These are phyloP conservation scores for Aelia acuminata DNA, from an alignment of 2,888 invertebrate species.

Conservation along the genomic window DNA sequence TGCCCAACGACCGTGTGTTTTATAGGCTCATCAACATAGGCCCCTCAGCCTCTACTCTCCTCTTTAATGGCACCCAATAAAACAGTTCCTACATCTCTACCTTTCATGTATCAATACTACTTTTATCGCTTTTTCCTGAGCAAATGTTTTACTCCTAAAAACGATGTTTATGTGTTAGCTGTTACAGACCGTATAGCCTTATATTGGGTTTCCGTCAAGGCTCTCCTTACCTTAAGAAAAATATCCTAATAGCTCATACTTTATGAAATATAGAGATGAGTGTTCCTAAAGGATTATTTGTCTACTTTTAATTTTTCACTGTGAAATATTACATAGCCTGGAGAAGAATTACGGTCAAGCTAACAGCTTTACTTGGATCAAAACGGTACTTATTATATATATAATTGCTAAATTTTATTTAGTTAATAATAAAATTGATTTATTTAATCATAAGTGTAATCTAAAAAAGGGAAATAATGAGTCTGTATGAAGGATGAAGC, in stretches of 20 bases:
- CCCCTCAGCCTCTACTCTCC: background rate
- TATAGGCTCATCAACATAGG: conserved; percentile 21
- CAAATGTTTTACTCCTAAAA: background rate
- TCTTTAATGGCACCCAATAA: background rate
- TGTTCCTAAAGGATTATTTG: no score
- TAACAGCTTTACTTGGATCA: no score
- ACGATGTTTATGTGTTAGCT: background rate
- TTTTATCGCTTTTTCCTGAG: background rate
- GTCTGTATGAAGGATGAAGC: background rate
- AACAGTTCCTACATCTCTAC: background rate
- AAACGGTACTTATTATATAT: no score
- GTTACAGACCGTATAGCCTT: background rate
- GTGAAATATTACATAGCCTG: no score
- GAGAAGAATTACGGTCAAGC: no score
- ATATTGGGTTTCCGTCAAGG: background rate
- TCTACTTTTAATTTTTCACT: no score
- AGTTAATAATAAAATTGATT: background rate
- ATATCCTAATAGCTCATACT: no score
- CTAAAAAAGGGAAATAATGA: background rate
- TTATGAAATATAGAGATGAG: no score
- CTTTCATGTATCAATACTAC: background rate
- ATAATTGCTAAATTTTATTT: no score
- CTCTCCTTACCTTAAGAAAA: background rate
- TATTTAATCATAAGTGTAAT: background rate
- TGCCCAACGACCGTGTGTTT: background rate